A percentile compares a stretch with the other conserved stretches of the same genome.
phyloP scores from a whole-genome alignment of 2,888 invertebrate genomes.

The Philaethria dido region DNA sequence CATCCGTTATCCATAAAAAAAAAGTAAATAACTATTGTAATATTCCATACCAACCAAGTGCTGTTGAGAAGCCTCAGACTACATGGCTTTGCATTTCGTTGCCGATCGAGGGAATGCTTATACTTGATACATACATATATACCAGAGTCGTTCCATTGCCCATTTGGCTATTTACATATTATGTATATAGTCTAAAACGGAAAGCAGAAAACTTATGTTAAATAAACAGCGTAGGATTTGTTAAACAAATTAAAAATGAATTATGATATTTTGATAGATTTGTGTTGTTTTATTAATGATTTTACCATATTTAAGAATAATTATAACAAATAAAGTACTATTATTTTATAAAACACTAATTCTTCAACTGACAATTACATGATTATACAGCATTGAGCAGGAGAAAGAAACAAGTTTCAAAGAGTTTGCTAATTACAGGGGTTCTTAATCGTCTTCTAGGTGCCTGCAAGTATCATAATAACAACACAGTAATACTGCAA shows the following conservation, averaged over 20 bases:
- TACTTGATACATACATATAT: not conserved
- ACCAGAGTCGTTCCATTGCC: not conserved
- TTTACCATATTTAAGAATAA: no score
- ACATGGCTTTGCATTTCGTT: not conserved
- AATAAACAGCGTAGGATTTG: no score
- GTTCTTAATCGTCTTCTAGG: not conserved
- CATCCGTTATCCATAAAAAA: no score
- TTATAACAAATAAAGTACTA: not conserved
- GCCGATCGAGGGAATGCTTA: not conserved
- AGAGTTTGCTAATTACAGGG: constrained; percentile 8
- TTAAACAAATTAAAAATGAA: no score
- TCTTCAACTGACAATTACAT: not conserved
- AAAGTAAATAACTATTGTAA: no score
- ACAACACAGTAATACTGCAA: not conserved
- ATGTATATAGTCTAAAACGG: no score
- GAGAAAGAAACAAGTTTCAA: not conserved
- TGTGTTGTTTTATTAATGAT: no score
- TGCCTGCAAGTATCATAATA: not conserved
- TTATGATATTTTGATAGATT: no score
- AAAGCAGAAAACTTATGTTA: no score
- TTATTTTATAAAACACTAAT: not conserved
- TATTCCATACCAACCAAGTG: no score
- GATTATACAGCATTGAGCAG: not conserved
- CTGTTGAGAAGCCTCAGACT: not conserved
- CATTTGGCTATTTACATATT: not conserved